These are phyloP conservation scores for Nemapogon koenigi DNA, from an alignment of 2,888 invertebrate species.

Conservation along the genomic window DNA sequence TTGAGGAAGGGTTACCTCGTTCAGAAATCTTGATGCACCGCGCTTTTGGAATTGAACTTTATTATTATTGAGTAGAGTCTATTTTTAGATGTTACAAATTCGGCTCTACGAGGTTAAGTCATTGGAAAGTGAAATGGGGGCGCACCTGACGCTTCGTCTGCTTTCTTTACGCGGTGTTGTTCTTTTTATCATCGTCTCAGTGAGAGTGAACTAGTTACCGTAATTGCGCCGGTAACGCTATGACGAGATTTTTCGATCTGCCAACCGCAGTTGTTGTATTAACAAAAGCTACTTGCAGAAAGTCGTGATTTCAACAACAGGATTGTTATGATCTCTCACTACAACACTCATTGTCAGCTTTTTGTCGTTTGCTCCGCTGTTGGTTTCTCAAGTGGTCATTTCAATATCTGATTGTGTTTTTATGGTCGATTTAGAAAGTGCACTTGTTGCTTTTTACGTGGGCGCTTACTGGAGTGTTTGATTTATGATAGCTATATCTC, in stretches of 20 bases:
- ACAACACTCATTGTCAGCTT: conserved; percentile 32
- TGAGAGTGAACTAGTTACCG: conserved; percentile 62
- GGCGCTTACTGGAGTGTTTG: too few species aligned
- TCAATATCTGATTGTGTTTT: conserved; percentile 26
- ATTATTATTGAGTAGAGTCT: conserved; percentile 23
- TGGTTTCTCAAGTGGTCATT: conserved; percentile 19
- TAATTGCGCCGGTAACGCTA: conserved; percentile 52
- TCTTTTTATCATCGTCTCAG: conserved; percentile 49
- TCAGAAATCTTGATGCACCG: conserved; percentile 57
- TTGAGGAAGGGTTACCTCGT: conserved; percentile 52
- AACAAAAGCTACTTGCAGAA: conserved; percentile 22
- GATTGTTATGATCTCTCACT: conserved; percentile 2
- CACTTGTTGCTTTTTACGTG: conserved; percentile 24
- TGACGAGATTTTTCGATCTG: conserved; percentile 29
- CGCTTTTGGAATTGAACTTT: conserved; percentile 20
- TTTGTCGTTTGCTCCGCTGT: conserved; percentile 20
- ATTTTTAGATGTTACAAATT: conserved; percentile 26
- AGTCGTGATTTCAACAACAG: conserved; percentile 40
- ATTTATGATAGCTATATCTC: too few species aligned
- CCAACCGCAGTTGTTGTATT: background rate
- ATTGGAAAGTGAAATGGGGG: conserved; percentile 62
- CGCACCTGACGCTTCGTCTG: conserved; percentile 49
- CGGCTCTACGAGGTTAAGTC: conserved; percentile 40
- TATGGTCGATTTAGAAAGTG: conserved; percentile 38
- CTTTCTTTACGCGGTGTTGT: conserved; percentile 56